A percentile compares a stretch with the other conserved stretches of the same genome.
These are phyloP conservation scores for Pollenia amentaria DNA, from an alignment of 2,888 invertebrate species.

Conservation along the genomic window DNA sequence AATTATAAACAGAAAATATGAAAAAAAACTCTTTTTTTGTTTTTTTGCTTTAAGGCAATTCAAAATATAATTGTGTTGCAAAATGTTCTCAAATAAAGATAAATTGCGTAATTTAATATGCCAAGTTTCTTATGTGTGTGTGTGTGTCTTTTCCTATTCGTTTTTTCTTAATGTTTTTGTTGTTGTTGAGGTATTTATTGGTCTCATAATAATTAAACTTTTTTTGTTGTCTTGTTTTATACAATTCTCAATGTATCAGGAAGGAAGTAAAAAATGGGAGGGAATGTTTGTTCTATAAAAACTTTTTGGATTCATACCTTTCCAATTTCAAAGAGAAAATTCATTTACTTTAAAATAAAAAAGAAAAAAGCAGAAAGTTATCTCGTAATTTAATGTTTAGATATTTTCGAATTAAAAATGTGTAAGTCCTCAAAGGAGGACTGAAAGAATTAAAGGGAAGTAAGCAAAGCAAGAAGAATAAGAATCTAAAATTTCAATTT, in stretches of 20 bases:
- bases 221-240: slow-evolving; percentile 22
- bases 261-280: not conserved
- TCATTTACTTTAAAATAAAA: slow-evolving; percentile 15
- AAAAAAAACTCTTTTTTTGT: slow-evolving; percentile 7
- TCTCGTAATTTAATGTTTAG: slow-evolving; percentile 36
- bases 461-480: not conserved
- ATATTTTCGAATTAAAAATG: slow-evolving; percentile 36
- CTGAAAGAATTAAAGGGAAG: not conserved
- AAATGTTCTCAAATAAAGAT: slow-evolving; percentile 76
- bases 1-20: slow-evolving; percentile 59
- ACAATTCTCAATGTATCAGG: not conserved
- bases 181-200: slow-evolving; percentile 71
- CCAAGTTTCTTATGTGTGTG: slow-evolving; percentile 72
- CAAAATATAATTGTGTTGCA: slow-evolving; percentile 70
- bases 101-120: slow-evolving; percentile 76
- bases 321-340: no score
- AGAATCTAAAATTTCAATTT: slow-evolving; percentile 18
- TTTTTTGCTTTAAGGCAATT: slow-evolving; percentile 66
- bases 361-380: not conserved
- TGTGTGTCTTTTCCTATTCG: slow-evolving; percentile 28
- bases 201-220: slow-evolving; percentile 75
- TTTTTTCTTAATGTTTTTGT: slow-evolving; percentile 37
- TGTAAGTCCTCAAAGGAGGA: not conserved
- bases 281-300: no score
- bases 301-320: no score